Evolutionary conservation across 2,888 invertebrate species (phyloP), one percentile per base, ranked within the genome.

Genomic region (Pyrrhosoma nymphula): DNA sequence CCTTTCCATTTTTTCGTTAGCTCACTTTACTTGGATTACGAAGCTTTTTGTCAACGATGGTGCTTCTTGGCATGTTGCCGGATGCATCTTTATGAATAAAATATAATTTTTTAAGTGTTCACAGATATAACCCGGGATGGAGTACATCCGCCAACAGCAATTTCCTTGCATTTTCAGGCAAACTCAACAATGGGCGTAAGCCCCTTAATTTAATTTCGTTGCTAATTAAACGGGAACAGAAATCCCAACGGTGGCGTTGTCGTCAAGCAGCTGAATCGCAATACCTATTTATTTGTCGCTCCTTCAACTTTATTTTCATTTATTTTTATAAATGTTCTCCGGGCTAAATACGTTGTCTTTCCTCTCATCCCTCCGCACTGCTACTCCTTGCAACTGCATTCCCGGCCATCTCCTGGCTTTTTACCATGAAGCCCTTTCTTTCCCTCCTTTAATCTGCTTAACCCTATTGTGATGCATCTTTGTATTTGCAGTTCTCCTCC

Each of bases 401-500:
- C 16, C 26, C n/a, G 35, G 10, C 82, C 35, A 35, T 35, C 35
- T n/a, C 35, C 30, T 14, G 16, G 82, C 14, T 16, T 35, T 35
- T n/a, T n/a, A 10, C 82, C 82, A 30, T 35, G 30, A 35, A 82
- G 35, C 55, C 56, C 55, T 89, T 56, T 89, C 89, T 55, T 55
- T 89, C 56, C 47, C n/a, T 55, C 26, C 89, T 47, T 55, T 55
- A 47, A 47, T 89, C 89, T 89, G 55, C 89, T 82, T 89, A 89
- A 89, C 56, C n/a, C 89, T 89, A 55, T 56, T 56, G 89, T 82
- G 82, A 82, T 82, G 82, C 82, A 82, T 82, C 89, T 89, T 89
- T 89, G 55, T 56, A 47, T 82, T 47, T 89, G 89, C 89, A 89
- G 56, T 89, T 88, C 82, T 56, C 88, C 88, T 88, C 89, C 89